phyloP scores from a whole-genome alignment of 2,113 vertebrate genomes.

The Alexandromys fortis region DNA sequence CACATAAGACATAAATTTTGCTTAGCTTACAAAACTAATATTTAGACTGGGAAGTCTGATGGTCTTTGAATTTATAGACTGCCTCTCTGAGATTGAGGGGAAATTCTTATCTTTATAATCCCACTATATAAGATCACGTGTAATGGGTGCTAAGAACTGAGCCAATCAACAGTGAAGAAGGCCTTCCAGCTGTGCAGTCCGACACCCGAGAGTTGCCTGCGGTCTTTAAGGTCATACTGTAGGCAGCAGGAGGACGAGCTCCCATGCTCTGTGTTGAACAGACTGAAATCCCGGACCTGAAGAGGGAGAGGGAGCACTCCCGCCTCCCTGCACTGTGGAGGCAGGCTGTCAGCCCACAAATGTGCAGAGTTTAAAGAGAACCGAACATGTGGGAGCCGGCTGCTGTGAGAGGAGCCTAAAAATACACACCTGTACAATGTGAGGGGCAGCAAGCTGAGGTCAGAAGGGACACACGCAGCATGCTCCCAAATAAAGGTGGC shows the following conservation, averaged over 20 bases:
- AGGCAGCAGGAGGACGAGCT: not conserved
- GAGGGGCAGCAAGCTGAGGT: not conserved
- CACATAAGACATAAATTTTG: not conserved
- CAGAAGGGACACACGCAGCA: not conserved
- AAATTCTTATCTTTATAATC: slow-evolving; percentile 21
- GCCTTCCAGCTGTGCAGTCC: not conserved
- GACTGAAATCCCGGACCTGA: not conserved
- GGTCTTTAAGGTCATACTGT: not conserved
- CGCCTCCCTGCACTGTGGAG: not conserved
- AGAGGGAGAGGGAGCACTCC: not conserved
- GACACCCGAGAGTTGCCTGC: not conserved
- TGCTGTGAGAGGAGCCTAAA: slow-evolving; percentile 48
- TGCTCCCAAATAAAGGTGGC: slow-evolving; percentile 10
- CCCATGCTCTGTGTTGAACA: not conserved
- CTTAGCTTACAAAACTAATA: not conserved
- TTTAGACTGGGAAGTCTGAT: not conserved
- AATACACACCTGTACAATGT: slow-evolving; percentile 12
- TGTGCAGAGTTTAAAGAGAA: slow-evolving; percentile 23
- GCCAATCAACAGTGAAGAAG: not conserved
- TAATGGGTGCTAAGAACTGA: not conserved
- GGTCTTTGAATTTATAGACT: not conserved
- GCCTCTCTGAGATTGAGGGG: not conserved
- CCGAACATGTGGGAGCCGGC: slow-evolving; percentile 8
- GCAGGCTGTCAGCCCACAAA: slow-evolving; percentile 24
- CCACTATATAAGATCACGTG: not conserved